Evolutionary conservation across 2,797 vertebrate species (phyloP).

Genomic region (Tadarida brasiliensis): DNA sequence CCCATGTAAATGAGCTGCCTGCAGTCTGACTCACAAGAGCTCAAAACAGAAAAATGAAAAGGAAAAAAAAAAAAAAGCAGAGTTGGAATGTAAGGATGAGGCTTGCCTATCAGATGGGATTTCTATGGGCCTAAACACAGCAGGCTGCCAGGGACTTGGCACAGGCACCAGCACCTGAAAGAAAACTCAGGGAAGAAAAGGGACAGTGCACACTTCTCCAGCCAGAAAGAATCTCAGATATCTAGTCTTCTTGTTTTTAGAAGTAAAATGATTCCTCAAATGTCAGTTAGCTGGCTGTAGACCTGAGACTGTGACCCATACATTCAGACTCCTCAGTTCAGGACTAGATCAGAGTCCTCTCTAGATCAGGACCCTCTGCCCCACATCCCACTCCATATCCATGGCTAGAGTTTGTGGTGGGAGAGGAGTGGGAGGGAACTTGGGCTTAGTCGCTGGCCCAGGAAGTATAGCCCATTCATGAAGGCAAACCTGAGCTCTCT

Average conservation of each 20-base stretch:
- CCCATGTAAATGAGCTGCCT: slow-evolving; percentile 78
- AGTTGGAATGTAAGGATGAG: slow-evolving; percentile 61
- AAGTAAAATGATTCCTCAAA: slow-evolving; percentile 20
- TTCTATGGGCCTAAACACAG: background rate
- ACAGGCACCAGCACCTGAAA: background rate
- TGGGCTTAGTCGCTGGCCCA: background rate
- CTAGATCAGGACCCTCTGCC: background rate
- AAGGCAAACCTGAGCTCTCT: background rate
- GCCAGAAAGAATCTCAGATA: background rate
- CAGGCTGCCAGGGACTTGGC: background rate
- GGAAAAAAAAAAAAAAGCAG: background rate
- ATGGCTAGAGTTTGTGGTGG: background rate
- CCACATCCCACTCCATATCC: background rate
- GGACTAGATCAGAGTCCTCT: background rate
- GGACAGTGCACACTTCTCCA: background rate
- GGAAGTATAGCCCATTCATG: background rate
- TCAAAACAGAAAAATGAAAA: slow-evolving; percentile 72
- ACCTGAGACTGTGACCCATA: background rate
- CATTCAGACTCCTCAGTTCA: background rate
- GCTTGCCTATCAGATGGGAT: background rate
- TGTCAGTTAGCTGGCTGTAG: background rate
- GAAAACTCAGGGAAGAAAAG: slow-evolving; percentile 11
- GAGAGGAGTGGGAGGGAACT: background rate
- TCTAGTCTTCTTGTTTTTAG: slow-evolving; percentile 14
- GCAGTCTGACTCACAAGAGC: slow-evolving; percentile 75